A percentile compares a stretch with the other conserved stretches of the same genome.
Conservation (phyloP, 2,888 invertebrate genomes). For the Heliconius cydno region DNA sequence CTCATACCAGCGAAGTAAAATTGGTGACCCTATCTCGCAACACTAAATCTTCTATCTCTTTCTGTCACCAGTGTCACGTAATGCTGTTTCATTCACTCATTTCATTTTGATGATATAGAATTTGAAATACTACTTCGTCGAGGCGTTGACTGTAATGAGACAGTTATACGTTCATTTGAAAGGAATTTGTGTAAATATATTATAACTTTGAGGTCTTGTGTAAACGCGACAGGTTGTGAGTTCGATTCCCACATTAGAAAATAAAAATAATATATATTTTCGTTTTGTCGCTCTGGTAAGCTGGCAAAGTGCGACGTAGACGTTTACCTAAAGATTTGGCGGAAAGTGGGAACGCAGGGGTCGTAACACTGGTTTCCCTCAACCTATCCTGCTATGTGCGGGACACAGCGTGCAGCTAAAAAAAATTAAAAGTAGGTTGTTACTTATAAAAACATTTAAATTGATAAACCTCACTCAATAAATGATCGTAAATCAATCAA, state of each 20-base stretch:
- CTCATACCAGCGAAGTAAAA: not conserved
- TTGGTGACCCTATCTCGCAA: slow-evolving; percentile 44
- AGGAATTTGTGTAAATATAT: slow-evolving; percentile 17
- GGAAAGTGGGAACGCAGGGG: too few relatives aligned
- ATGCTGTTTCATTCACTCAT: slow-evolving; percentile 33
- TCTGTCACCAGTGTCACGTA: slow-evolving; percentile 50
- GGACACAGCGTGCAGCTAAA: too few relatives aligned
- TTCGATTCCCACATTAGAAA: too few relatives aligned
- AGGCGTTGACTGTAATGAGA: slow-evolving; percentile 36
- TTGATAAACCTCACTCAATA: not conserved
- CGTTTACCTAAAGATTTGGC: too few relatives aligned
- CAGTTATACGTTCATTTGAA: slow-evolving; percentile 27
- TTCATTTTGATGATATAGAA: slow-evolving; percentile 26
- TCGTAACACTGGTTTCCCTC: too few relatives aligned
- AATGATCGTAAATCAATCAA: slow-evolving; percentile 15
- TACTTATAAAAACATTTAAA: not conserved
- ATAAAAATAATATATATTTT: too few relatives aligned
- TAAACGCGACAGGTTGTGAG: too few relatives aligned
- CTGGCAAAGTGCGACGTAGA: too few relatives aligned
- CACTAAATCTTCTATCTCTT: slow-evolving; percentile 46
- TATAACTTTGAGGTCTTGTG: not conserved
- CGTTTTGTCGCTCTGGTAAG: too few relatives aligned
- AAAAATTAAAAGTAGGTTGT: slow-evolving; percentile 5
- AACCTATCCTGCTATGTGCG: too few relatives aligned
- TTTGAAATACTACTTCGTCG: slow-evolving; percentile 30